Evolutionary conservation across 1,140 invertebrate genomes (phyloP).

Genomic region (Lepidurus packardi): DNA sequence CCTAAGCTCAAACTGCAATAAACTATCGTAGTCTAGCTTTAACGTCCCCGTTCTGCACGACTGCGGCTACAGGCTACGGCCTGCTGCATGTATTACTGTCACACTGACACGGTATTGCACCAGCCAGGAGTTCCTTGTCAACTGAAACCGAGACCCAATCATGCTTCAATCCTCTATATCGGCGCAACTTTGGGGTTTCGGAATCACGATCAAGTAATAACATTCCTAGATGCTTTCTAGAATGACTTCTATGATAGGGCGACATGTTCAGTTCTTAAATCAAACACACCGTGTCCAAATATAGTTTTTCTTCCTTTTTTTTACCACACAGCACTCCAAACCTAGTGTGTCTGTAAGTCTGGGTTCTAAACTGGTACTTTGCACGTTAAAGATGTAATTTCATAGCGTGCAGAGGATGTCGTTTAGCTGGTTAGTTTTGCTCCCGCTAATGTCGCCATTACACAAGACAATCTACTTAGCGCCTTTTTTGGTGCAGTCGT

Average conservation of each 20-base stretch:
- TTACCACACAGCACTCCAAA: not conserved
- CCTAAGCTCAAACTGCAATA: not conserved
- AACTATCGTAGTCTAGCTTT: not conserved
- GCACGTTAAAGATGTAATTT: not conserved
- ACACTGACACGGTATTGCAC: not conserved
- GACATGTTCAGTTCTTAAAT: not conserved
- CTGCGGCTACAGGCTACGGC: not conserved
- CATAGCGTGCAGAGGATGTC: conserved; percentile 6
- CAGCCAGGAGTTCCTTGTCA: not conserved
- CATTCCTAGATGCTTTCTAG: not conserved
- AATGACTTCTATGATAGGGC: too few relatives aligned
- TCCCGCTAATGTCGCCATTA: conserved; percentile 7
- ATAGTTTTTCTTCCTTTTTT: not conserved
- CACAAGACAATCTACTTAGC: not conserved
- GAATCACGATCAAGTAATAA: not conserved
- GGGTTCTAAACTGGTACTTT: not conserved
- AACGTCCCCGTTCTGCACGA: conserved; percentile 10
- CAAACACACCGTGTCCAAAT: not conserved
- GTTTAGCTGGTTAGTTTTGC: conserved; percentile 15
- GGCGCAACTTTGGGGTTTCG: not conserved
- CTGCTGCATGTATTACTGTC: conserved; percentile 13
- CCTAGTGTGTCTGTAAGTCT: not conserved
- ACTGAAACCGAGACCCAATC: not conserved
- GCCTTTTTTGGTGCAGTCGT: not conserved
- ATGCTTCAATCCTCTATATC: not conserved